Conservation (phyloP, 2,888 invertebrate species). For the Neoaliturus tenellus region DNA sequence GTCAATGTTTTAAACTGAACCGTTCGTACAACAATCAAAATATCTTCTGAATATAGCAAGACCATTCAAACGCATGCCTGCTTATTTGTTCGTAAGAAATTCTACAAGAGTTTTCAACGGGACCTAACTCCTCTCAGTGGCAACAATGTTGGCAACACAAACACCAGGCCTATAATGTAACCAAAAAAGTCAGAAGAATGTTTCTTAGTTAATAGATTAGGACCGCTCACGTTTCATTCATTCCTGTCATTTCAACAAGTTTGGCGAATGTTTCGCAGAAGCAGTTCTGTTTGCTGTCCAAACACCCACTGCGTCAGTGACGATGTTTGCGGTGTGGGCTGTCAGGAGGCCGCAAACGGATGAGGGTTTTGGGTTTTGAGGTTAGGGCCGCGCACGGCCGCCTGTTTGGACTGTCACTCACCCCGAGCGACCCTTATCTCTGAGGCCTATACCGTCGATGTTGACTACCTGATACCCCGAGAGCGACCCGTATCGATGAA, state of each 20-base stretch:
- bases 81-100: no score
- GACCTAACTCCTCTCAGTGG: no score
- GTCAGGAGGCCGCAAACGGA: constrained; percentile 1
- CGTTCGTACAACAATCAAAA: no score
- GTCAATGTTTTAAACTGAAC: no score
- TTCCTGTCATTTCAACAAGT: not conserved
- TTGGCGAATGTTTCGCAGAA: not conserved
- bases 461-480: not conserved
- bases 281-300: not conserved
- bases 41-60: no score
- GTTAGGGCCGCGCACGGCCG: constrained; percentile 20
- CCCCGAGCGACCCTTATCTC: not conserved
- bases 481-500: not conserved
- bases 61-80: no score
- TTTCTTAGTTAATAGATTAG: not conserved
- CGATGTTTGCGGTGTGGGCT: not conserved
- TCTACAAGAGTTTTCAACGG: no score
- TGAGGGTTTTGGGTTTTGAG: constrained; percentile 5
- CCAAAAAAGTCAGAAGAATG: no score
- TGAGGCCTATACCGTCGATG: not conserved
- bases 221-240: constrained; percentile 9
- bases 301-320: not conserved
- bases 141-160: no score
- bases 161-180: no score
- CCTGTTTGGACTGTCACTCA: constrained; percentile 16